Base-by-base conservation (phyloP, 1,140 invertebrate genomes). In the Oncopodura yosiiana region DNA sequence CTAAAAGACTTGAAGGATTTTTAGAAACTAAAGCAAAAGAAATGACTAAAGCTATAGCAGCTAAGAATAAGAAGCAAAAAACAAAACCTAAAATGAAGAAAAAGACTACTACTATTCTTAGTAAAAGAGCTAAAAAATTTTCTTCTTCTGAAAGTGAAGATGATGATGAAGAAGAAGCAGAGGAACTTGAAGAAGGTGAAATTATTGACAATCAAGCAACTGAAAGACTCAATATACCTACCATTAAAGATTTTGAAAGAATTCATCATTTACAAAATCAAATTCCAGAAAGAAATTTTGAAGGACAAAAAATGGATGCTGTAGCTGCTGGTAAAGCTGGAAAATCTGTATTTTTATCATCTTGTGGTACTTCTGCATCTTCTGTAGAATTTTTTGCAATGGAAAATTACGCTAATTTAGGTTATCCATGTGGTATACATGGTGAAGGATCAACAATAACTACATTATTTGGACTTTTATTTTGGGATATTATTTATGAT, bases 401-500 rank as follows among this genome's bases (percentile, higher is more conserved):
- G 21, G 60, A 70, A 38, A 70, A 77, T 63, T 79, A 78, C 58
- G 66, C 66, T 34, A 56, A 68, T 9, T 53, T 70, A 52, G 75
- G 74, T 1, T 78, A 68, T 54, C 56, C 65, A 3, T 64, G 73
- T 61, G 75, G 73, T 71, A 61, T 80, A 4, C 86, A 87, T 68
- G 82, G 79, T 57, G 86, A 89, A 68, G 81, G 82, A 4, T 69
- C 74, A 1, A 75, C 83, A 3, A 73, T 83, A 3, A 70, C 71
- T 30, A 76, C 75, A 2, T 65, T 88, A 45, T 84, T 84, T 67
- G 70, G 69, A n/a, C 64, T 84, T 1, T 69, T 84, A 2, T 85
- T 87, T 67, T 88, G 84, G 84, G 80, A 87, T 46, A 77, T 84
- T 11, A 75, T 89, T 30, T 88, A 84, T 66, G 66, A 70, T 49